Evolutionary conservation across 2,888 invertebrate genomes (phyloP).

Genomic region (Acanthacorydalis orientalis): DNA sequence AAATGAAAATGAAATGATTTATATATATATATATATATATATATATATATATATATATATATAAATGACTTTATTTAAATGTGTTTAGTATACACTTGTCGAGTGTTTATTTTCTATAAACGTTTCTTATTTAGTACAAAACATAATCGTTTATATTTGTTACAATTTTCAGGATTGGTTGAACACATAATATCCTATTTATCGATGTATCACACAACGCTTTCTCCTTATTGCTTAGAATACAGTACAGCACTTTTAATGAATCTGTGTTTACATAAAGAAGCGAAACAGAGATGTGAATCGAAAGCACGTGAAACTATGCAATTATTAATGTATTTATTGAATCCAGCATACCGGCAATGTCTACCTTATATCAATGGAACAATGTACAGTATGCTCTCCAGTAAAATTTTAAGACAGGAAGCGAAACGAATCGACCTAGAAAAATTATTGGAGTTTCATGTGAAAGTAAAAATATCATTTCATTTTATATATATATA

Average conservation of each 20-base stretch:
- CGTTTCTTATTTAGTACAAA: too few species aligned
- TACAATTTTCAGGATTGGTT: neutral
- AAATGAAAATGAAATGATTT: too few species aligned
- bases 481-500: neutral
- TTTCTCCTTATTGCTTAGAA: conserved; percentile 38
- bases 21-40: too few species aligned
- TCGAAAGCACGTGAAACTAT: conserved; percentile 14
- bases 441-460: conserved; percentile 10
- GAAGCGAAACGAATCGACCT: conserved; percentile 23
- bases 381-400: conserved; percentile 26
- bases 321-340: conserved; percentile 15
- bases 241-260: conserved; percentile 48
- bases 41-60: too few species aligned
- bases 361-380: conserved; percentile 24
- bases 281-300: conserved; percentile 22
- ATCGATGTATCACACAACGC: neutral
- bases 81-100: too few species aligned
- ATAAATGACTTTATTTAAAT: too few species aligned
- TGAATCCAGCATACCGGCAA: conserved; percentile 16
- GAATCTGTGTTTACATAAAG: conserved; percentile 44
- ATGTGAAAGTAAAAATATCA: conserved; percentile 10
- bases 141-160: neutral
- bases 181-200: neutral
- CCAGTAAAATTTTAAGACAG: conserved; percentile 28
- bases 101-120: too few species aligned